Conservation (phyloP, 2,888 invertebrate genomes). For the Ophioninae sp. region DNA sequence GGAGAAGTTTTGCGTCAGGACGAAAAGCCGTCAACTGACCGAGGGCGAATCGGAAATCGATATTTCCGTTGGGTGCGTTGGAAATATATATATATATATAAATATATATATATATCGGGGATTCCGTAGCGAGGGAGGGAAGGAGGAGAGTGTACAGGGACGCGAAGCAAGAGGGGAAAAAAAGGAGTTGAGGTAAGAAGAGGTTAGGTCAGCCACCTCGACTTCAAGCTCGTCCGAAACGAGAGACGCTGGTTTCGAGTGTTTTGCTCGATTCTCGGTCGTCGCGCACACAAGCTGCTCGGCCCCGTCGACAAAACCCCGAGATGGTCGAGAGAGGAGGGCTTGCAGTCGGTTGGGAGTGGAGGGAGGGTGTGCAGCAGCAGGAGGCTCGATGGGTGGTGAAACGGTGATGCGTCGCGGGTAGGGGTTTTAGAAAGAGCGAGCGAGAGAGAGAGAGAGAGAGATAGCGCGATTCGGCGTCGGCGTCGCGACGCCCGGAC, state of each 20-base stretch:
- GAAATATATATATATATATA: not conserved
- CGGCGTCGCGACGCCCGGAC: conserved; percentile 79
- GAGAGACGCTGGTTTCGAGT: conserved; percentile 65
- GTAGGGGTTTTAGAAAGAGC: conserved; percentile 2
- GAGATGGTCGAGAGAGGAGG: conserved; percentile 54
- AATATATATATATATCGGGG: too few relatives aligned
- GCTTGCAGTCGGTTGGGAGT: conserved; percentile 65
- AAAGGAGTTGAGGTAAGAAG: conserved; percentile 41
- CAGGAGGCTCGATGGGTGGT: conserved; percentile 48
- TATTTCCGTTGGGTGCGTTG: conserved; percentile 44
- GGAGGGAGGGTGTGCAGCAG: conserved; percentile 18
- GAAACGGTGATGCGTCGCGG: conserved; percentile 49
- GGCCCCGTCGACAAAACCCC: not conserved
- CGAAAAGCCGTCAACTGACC: not conserved
- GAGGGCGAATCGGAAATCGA: conserved; percentile 65
- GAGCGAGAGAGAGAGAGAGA: conserved; percentile 8
- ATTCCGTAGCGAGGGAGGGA: too few relatives aligned
- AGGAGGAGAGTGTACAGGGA: too few relatives aligned
- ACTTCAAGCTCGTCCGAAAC: conserved; percentile 29
- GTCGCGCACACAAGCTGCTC: conserved; percentile 23
- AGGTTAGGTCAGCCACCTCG: conserved; percentile 70
- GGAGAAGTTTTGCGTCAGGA: not conserved
- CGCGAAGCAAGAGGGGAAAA: conserved; percentile 4
- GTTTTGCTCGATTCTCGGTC: conserved; percentile 51
- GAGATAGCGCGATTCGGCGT: conserved; percentile 74